Evolutionary conservation across 2,797 vertebrate species (phyloP), one percentile per base, ranked within the genome.

Genomic region (Pangasius djambal): DNA sequence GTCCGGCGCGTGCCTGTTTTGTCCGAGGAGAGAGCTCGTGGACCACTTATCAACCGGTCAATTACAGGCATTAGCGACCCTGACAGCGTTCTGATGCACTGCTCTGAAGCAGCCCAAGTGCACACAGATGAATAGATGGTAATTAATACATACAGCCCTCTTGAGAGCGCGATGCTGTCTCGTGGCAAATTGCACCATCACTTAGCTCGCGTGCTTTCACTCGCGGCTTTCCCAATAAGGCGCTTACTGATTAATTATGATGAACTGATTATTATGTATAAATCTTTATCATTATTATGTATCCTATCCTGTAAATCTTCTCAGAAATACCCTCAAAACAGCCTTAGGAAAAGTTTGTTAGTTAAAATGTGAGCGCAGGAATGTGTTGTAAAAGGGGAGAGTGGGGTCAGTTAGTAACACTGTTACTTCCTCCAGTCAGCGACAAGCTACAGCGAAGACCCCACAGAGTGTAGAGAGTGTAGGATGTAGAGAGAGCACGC

Each of bases 81-180:
- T 83, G 91, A 91, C 91, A 88, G 82, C 37, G 7, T n/a, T 72
- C 87, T 90, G 90, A 88, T 90, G 89, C 90, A 55, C 87, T 37
- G 86, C 77, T 69, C 85, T 20, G 31, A 87, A 75, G 63, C 55
- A 61, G 31, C 50, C 31, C 69, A 5, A 31, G 82, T 86, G 67
- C 86, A 63, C 72, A 69, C 40, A 92, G 90, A 95, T 94, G 93
- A 95, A 95, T 93, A 94, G 94, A 94, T 94, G 94, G 91, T 95
- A 94, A 95, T 96, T 94, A 95, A 95, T 96, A 95, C 93, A 92
- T 91, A 93, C 72, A 65, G 91, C 91, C 89, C 94, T 92, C 93
- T 2, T 74, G 93, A 94, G 94, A 93, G 88, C 0, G 40, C 81
- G 86, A 90, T 89, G 93, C 94, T 93, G 93, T 95, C 94, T 94